Evolutionary conservation across 2,113 vertebrate species (phyloP).

Genomic region (Chunga burmeisteri): DNA sequence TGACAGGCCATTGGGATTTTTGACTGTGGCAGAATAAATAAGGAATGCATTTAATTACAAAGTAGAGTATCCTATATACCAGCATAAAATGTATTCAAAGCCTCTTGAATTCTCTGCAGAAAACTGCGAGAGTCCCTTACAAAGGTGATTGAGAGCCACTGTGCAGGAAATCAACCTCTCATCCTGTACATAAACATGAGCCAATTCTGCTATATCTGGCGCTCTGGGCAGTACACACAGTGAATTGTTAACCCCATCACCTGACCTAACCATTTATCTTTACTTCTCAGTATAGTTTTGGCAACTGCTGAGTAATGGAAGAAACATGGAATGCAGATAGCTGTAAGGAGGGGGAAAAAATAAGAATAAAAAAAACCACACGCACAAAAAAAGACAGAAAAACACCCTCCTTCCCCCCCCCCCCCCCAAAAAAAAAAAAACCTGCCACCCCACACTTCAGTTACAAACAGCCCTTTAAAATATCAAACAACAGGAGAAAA

Average conservation of each 20-base stretch:
- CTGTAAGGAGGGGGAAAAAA: not conserved
- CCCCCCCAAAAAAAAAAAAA: not conserved
- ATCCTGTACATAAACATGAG: constrained; percentile 71
- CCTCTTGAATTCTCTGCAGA: constrained; percentile 20
- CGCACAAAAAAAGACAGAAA: not conserved
- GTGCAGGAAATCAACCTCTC: constrained; percentile 64
- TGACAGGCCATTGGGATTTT: not conserved
- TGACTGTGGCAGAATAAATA: not conserved
- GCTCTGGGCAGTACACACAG: constrained; percentile 45
- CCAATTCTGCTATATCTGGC: constrained; percentile 59
- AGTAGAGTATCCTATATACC: not conserved
- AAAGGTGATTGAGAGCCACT: constrained; percentile 56
- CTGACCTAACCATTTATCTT: constrained; percentile 64
- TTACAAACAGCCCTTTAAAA: not conserved
- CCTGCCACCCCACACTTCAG: not conserved
- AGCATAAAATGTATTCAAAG: constrained; percentile 24
- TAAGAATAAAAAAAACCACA: no score
- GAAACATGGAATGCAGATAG: constrained; percentile 41
- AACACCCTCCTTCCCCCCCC: not conserved
- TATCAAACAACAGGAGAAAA: not conserved
- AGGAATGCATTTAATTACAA: not conserved
- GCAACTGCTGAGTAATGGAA: constrained; percentile 67
- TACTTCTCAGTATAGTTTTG: constrained; percentile 40
- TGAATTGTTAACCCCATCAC: constrained; percentile 68
- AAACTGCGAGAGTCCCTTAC: constrained; percentile 23